phyloP scores from a whole-genome alignment of 2,113 vertebrate species.

The Limnothrissa miodon region DNA sequence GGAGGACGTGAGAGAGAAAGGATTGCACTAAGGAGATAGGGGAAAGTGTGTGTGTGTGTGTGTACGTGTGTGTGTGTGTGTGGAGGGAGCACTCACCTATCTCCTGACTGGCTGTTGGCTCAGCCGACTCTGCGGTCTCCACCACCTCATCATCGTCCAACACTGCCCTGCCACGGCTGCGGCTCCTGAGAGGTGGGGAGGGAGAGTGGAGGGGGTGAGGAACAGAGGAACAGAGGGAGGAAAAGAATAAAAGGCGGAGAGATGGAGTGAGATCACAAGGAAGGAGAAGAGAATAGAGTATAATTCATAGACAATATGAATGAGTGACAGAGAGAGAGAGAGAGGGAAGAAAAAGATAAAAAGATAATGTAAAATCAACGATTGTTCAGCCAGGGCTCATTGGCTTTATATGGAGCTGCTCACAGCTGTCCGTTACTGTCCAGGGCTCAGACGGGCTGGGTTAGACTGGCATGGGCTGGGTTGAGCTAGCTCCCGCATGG shows the following conservation, averaged over 20 bases:
- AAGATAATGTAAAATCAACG: not conserved
- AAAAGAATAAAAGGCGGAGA: not conserved
- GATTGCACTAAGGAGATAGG: no score
- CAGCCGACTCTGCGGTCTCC: slow-evolving; percentile 24
- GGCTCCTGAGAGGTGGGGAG: slow-evolving; percentile 14
- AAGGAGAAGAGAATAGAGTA: not conserved
- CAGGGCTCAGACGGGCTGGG: not conserved
- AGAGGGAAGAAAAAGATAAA: not conserved
- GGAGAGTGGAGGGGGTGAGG: not conserved
- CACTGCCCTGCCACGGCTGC: slow-evolving; percentile 28
- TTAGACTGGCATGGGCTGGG: not conserved
- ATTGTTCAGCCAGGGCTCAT: not conserved
- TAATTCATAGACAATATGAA: not conserved
- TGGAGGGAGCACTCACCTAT: not conserved
- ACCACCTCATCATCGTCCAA: slow-evolving; percentile 36
- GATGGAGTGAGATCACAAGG: not conserved
- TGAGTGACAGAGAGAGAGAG: not conserved
- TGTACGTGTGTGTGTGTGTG: no score
- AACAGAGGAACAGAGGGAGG: not conserved
- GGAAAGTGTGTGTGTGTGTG: no score
- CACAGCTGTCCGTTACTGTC: not conserved
- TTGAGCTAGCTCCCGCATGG: not conserved
- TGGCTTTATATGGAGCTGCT: not conserved
- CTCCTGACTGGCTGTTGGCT: slow-evolving; percentile 13
- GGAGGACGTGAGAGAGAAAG: not conserved